Conservation (phyloP, 1,140 invertebrate genomes). For the Cydia amplana region DNA sequence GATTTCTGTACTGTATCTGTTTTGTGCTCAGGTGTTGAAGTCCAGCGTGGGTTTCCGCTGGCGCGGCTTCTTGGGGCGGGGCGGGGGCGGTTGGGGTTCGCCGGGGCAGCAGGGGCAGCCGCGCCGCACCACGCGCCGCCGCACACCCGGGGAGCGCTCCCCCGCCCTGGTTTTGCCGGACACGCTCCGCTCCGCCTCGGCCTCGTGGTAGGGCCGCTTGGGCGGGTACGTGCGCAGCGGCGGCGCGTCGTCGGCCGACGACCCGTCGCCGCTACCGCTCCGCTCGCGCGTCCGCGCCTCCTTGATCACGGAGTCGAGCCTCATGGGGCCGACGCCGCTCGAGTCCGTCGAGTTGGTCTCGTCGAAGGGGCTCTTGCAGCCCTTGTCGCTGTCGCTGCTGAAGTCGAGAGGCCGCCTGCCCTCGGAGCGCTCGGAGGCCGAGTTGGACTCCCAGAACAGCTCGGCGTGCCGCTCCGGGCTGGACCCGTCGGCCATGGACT, state of each 20-base stretch:
- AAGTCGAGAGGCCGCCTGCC: constrained; percentile 66
- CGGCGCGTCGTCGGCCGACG: constrained; percentile 56
- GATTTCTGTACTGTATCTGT: too few relatives aligned
- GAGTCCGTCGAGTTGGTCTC: constrained; percentile 75
- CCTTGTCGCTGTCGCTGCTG: constrained; percentile 76
- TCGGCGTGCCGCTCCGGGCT: constrained; percentile 70
- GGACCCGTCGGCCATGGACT: constrained; percentile 64
- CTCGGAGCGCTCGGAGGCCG: constrained; percentile 65
- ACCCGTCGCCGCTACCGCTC: constrained; percentile 53
- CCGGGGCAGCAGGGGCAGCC: constrained; percentile 76
- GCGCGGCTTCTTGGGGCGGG: constrained; percentile 59
- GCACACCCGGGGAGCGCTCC: constrained; percentile 50
- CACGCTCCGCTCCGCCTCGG: constrained; percentile 54
- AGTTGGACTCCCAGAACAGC: constrained; percentile 76
- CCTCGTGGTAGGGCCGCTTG: constrained; percentile 52
- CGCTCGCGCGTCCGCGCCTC: constrained; percentile 58
- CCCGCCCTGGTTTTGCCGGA: constrained; percentile 67
- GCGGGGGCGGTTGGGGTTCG: constrained; percentile 44
- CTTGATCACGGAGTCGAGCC: constrained; percentile 75
- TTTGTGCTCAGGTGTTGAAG: constrained; percentile 50
- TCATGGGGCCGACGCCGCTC: constrained; percentile 60
- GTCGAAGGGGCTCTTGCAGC: constrained; percentile 75
- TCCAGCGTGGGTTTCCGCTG: constrained; percentile 61
- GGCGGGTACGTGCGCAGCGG: constrained; percentile 64
- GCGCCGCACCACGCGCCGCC: constrained; percentile 68